These are phyloP conservation scores for Thalassoma bifasciatum DNA, from an alignment of 2,113 vertebrate species.

Conservation along the genomic window DNA sequence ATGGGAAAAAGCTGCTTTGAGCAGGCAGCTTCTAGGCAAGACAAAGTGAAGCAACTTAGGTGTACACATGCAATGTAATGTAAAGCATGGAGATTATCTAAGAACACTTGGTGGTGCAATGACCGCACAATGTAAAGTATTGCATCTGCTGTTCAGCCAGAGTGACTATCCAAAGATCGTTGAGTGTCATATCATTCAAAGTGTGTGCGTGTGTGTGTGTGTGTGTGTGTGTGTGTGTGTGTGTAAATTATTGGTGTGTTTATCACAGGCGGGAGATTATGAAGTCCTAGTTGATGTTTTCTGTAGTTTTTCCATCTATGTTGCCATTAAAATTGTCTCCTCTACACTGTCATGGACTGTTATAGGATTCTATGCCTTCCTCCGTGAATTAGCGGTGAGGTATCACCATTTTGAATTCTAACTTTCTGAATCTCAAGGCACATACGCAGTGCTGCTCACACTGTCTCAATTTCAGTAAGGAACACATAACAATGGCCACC, in stretches of 20 bases:
- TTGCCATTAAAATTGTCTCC: constrained; percentile 49
- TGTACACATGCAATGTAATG: constrained; percentile 70
- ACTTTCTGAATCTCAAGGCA: constrained; percentile 84
- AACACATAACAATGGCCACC: constrained; percentile 67
- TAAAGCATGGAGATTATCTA: constrained; percentile 76
- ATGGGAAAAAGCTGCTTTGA: constrained; percentile 37
- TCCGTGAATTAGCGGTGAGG: constrained; percentile 34
- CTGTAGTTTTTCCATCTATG: constrained; percentile 37
- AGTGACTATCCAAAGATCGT: constrained; percentile 68
- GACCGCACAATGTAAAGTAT: constrained; percentile 80
- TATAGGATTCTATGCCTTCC: constrained; percentile 51
- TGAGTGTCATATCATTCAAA: constrained; percentile 63
- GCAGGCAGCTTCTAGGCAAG: constrained; percentile 43
- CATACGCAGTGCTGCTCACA: constrained; percentile 83
- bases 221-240: constrained; percentile 49
- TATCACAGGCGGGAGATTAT: constrained; percentile 34
- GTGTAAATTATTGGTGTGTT: constrained; percentile 27
- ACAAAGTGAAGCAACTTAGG: constrained; percentile 55
- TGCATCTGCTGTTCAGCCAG: constrained; percentile 79
- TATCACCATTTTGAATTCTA: constrained; percentile 56
- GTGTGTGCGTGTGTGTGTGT: constrained; percentile 49
- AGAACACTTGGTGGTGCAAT: constrained; percentile 83
- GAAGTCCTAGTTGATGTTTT: constrained; percentile 4
- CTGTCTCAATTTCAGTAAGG: constrained; percentile 76
- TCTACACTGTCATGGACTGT: constrained; percentile 40